phyloP scores from a whole-genome alignment of 1,140 invertebrate species.

The Temnothorax nylanderi region DNA sequence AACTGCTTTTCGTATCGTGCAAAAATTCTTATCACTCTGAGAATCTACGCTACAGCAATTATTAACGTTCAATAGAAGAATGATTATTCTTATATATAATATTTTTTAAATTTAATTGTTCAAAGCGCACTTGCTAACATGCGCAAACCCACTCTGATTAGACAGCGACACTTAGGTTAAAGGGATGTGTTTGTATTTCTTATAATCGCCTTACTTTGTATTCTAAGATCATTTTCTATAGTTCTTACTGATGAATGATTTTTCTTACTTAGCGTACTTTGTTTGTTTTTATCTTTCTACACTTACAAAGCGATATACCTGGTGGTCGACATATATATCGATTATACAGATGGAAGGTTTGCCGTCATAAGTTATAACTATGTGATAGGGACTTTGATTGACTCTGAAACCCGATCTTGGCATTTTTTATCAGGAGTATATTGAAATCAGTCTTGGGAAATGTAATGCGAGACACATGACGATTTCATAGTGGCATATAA shows the following conservation, averaged over 20 bases:
- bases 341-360: slow-evolving; percentile 47
- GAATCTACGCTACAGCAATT: slow-evolving; percentile 51
- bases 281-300: slow-evolving; percentile 84
- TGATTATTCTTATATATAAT: slow-evolving; percentile 52
- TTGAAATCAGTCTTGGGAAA: slow-evolving; percentile 30
- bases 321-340: slow-evolving; percentile 43
- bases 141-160: slow-evolving; percentile 77
- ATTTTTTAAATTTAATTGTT: slow-evolving; percentile 62
- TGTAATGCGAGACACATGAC: neutral
- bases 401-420: slow-evolving; percentile 32
- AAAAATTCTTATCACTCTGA: slow-evolving; percentile 56
- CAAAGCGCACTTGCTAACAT: slow-evolving; percentile 61
- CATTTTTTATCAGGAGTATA: slow-evolving; percentile 34
- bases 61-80: slow-evolving; percentile 59
- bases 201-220: slow-evolving; percentile 81
- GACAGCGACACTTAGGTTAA: slow-evolving; percentile 80
- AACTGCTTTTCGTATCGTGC: slow-evolving; percentile 31
- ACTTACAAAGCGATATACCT: slow-evolving; percentile 65
- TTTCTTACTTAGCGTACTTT: slow-evolving; percentile 71
- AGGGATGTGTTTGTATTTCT: slow-evolving; percentile 83
- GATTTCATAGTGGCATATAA: neutral
- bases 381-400: slow-evolving; percentile 43
- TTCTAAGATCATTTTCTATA: slow-evolving; percentile 81
- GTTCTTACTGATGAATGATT: slow-evolving; percentile 74
- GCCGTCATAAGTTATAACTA: slow-evolving; percentile 34